phyloP scores from a whole-genome alignment of 2,888 invertebrate species.

The Sphinx pinastri region DNA sequence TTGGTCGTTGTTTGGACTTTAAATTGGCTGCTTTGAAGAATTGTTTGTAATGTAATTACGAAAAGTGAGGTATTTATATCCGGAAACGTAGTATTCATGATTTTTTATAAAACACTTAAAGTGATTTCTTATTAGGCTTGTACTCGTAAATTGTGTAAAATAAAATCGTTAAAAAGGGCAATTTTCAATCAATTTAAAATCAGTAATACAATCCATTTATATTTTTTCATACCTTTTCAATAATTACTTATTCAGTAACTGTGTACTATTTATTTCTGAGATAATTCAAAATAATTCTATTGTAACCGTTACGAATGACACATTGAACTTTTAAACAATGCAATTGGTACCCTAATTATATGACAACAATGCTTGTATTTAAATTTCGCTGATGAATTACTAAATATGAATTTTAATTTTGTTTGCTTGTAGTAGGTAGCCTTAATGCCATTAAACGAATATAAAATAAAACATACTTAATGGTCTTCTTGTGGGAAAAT shows the following conservation, averaged over 20 bases:
- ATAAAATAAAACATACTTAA: neutral
- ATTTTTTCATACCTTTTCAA: no score
- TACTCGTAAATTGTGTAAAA: no score
- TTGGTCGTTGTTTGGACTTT: constrained; percentile 20
- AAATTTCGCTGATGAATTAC: constrained; percentile 12
- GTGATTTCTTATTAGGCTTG: no score
- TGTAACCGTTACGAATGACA: neutral
- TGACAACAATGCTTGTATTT: neutral
- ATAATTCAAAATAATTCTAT: neutral
- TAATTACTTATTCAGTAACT: no score
- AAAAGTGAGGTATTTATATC: neutral
- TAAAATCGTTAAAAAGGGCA: no score
- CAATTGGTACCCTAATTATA: neutral
- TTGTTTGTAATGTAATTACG: neutral
- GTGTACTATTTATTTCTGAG: no score
- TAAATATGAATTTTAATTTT: constrained; percentile 37
- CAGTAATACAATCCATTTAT: no score
- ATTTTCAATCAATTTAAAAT: no score
- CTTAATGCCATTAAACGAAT: constrained; percentile 4
- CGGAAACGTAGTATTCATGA: no score
- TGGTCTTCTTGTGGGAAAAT: neutral
- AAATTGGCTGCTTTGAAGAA: constrained; percentile 21
- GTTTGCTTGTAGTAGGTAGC: constrained; percentile 32
- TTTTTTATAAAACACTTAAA: no score
- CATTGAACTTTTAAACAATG: constrained; percentile 4